phyloP scores from a whole-genome alignment of 2,113 vertebrate genomes.

The Pan paniscus region DNA sequence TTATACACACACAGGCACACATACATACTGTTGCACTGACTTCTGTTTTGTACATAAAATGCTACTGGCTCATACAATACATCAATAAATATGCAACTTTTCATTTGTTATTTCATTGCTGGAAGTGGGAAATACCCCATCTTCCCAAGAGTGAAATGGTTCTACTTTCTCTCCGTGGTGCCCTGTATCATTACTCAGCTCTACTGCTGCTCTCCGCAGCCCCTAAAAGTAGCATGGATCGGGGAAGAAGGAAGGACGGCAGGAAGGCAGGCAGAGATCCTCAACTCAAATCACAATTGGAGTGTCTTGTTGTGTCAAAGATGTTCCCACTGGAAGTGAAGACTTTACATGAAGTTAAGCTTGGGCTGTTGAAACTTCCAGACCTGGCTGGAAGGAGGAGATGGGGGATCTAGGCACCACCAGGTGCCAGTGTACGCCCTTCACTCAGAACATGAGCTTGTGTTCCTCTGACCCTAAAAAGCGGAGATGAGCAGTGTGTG shows the following conservation, averaged over 20 bases:
- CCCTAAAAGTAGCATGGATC: fast-evolving
- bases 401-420: too few species aligned
- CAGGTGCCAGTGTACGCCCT: neutral
- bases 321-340: conserved; percentile 48
- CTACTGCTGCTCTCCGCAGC: neutral
- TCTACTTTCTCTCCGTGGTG: neutral
- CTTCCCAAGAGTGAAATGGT: neutral
- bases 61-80: neutral
- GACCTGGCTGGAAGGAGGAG: neutral
- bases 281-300: neutral
- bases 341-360: neutral
- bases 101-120: neutral
- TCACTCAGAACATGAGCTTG: neutral
- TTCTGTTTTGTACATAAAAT: neutral
- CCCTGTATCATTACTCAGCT: neutral
- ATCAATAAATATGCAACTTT: neutral
- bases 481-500: neutral
- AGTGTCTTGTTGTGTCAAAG: neutral
- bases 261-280: neutral
- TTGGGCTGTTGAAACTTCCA: neutral
- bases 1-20: neutral
- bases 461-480: neutral
- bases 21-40: neutral
- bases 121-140: neutral
- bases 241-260: neutral